Percentiles rank a stretch among this genome's conserved stretches.
Evolutionary conservation across 2,113 vertebrate genomes (phyloP).

Genomic region (Uropsilus gracilis): DNA sequence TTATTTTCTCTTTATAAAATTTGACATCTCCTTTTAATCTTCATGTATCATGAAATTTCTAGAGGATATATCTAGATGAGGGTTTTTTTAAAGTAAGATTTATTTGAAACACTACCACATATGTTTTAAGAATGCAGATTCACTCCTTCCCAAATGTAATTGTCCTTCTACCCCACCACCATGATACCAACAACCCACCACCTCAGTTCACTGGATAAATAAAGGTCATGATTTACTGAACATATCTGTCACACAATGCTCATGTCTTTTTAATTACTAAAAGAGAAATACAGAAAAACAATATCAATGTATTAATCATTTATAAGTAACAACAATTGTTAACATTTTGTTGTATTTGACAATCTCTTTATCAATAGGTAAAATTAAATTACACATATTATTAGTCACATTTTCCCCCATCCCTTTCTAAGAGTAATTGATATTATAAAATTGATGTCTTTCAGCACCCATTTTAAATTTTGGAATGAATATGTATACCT

Average conservation of each 20-base stretch:
- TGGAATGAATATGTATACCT: background rate
- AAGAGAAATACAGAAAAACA: background rate
- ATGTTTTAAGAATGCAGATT: too few relatives aligned
- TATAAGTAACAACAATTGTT: background rate
- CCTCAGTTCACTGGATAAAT: too few relatives aligned
- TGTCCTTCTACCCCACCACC: too few relatives aligned
- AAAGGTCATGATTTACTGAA: background rate
- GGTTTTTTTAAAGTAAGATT: too few relatives aligned
- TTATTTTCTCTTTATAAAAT: background rate
- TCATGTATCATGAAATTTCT: slow-evolving; percentile 44
- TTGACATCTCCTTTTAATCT: background rate
- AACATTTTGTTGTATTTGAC: background rate
- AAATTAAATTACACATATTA: background rate
- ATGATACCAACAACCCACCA: too few relatives aligned
- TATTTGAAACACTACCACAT: too few relatives aligned
- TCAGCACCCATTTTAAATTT: slow-evolving; percentile 13
- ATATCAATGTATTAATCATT: background rate
- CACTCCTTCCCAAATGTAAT: too few relatives aligned
- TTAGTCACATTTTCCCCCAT: slow-evolving; percentile 2
- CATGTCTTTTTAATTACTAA: background rate
- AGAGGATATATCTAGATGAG: background rate
- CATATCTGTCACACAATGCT: background rate
- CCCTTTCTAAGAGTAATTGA: background rate
- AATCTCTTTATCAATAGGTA: slow-evolving; percentile 24
- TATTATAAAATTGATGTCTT: slow-evolving; percentile 22